Percentiles rank a stretch among this genome's conserved stretches.
These are phyloP conservation scores for Pipistrellus pygmaeus DNA, from an alignment of 2,797 vertebrate species.

Conservation along the genomic window DNA sequence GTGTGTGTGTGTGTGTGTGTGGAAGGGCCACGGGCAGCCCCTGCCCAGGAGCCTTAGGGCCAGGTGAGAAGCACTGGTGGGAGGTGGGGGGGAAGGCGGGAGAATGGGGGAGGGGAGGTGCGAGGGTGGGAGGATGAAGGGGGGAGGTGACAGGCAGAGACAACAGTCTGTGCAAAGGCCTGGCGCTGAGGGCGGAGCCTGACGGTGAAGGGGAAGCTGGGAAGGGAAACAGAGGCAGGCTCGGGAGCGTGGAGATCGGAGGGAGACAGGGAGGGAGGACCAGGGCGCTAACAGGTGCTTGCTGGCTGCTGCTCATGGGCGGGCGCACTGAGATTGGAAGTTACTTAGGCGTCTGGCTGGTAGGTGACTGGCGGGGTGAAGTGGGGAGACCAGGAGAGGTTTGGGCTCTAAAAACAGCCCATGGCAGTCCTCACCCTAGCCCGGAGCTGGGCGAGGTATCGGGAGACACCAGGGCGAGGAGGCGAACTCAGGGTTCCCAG, in stretches of 20 bases:
- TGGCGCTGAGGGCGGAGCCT: fast-evolving
- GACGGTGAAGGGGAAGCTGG: not conserved
- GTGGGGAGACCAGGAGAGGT: too few species aligned
- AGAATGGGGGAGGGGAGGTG: not conserved
- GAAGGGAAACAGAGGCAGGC: not conserved
- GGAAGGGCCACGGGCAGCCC: fast-evolving
- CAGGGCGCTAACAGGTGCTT: not conserved
- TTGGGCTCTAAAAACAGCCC: not conserved
- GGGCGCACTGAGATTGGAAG: not conserved
- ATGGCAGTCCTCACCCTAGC: not conserved
- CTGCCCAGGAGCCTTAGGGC: not conserved
- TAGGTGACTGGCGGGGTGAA: too few species aligned
- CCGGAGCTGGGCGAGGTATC: not conserved
- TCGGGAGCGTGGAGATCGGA: not conserved
- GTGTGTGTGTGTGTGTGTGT: too few species aligned
- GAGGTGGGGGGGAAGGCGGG: fast-evolving
- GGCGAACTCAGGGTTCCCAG: not conserved
- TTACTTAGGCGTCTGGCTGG: too few species aligned
- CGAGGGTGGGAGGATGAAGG: fast-evolving
- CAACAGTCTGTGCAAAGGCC: too few species aligned
- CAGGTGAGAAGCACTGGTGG: not conserved
- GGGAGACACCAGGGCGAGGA: not conserved
- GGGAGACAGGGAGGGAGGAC: too few species aligned
- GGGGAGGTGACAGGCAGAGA: not conserved
- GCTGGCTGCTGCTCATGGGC: not conserved